Conservation (phyloP, 2,888 invertebrate species). For the Teleogryllus oceanicus region DNA sequence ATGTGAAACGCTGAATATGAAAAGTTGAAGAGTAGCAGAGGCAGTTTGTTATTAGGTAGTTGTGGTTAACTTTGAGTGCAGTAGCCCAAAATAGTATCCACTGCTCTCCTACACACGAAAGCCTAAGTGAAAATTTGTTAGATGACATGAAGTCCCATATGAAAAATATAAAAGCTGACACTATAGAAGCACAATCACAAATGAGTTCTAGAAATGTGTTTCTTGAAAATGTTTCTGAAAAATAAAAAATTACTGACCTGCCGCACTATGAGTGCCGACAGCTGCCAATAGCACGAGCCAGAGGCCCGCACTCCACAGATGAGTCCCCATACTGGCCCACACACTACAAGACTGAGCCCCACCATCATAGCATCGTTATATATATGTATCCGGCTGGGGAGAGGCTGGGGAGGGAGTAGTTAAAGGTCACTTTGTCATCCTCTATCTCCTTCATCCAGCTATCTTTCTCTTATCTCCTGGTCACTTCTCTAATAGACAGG, state of each 20-base stretch:
- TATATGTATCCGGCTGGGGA: neutral
- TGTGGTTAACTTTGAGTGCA: neutral
- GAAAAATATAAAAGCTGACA: too few species aligned
- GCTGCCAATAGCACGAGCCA: conserved; percentile 1
- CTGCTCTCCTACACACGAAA: neutral
- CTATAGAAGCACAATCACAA: too few species aligned
- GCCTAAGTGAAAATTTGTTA: too few species aligned
- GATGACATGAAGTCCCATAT: too few species aligned
- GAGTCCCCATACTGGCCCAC: conserved; percentile 18
- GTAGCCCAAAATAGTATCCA: conserved; percentile 18
- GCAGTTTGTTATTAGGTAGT: too few species aligned
- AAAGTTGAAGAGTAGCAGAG: too few species aligned
- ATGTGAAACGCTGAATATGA: too few species aligned
- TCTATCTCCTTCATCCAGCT: neutral
- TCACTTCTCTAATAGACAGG: too few species aligned
- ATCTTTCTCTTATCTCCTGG: neutral
- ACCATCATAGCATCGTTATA: neutral
- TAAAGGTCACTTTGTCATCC: neutral
- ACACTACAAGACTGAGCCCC: conserved; percentile 18
- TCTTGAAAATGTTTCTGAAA: neutral
- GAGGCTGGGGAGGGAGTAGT: neutral
- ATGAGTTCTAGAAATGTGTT: neutral
- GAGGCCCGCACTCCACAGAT: conserved; percentile 3
- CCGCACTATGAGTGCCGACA: conserved; percentile 7
- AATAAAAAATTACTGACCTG: conserved; percentile 3